Base-by-base conservation (phyloP, 35 echinoderm and acorn worm genomes). In the Heliocidaris tuberculata region DNA sequence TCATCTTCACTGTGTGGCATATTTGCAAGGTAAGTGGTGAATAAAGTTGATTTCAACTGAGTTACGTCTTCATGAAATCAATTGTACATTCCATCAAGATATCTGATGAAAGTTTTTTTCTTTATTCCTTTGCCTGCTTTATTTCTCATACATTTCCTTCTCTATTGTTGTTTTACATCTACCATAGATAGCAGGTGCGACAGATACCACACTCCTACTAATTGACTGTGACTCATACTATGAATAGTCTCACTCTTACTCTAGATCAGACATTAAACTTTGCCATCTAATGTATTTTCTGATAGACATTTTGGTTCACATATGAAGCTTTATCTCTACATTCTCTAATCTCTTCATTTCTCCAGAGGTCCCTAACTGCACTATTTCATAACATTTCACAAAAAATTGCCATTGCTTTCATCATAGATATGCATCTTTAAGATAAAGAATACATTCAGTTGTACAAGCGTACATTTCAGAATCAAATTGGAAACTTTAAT, bases 281-380 rank as follows among this genome's bases (percentile, higher is more conserved):
- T 78, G 65, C 65, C 65, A 78, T 78, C 27, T 78, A 78, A 78
- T 78, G 17, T 78, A 78, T 78, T 78, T 56, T 78, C 65, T 78
- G 65, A 78, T n/a, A 24, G 65, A 78, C 52, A 56, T 56, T 56
- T 9, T 2, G 52, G 15, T 56, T 56, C 11, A 56, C 10, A 15
- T 56, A 56, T 78, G 21, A 27, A 7, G 27, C 3, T 24, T 8
- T n/a, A 19, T 27, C 27, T 5, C 6, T 78, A 21, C 65, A 3
- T 78, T 78, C 65, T 56, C 52, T 56, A 13, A 56, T 56, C 52
- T 56, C 15, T 56, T 15, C 15, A 56, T 56, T 15, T 56, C 10
- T 15, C 52, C 0, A 13, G 52, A 56, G 52, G 10, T 12, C 10
- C 15, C 52, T 10, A 13, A 56, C 52, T 13, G 52, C 52, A 56